These are phyloP conservation scores for Cyclopterus lumpus DNA, from an alignment of 2,797 vertebrate species.

Conservation along the genomic window DNA sequence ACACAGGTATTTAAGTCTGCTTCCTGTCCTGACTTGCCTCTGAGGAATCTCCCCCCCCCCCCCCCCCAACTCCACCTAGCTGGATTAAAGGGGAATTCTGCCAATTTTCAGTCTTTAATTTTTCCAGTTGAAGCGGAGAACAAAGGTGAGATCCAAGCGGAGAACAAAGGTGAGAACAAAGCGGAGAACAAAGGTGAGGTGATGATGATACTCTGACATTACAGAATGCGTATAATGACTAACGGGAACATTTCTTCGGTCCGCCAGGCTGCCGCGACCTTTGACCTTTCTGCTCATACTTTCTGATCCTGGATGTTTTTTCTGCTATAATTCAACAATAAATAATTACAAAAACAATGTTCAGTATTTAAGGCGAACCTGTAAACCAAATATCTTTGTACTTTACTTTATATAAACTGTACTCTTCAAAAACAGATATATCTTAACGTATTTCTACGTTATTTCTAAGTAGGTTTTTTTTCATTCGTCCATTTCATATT, in stretches of 20 bases:
- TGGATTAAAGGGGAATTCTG: slow-evolving; percentile 55
- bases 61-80: slow-evolving; percentile 15
- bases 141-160: neutral
- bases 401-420: neutral
- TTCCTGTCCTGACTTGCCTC: slow-evolving; percentile 64
- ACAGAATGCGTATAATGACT: neutral
- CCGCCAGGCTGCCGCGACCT: neutral
- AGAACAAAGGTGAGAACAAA: no score
- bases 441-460: no score
- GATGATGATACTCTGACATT: neutral
- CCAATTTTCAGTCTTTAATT: slow-evolving; percentile 25
- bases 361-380: neutral
- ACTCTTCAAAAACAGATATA: no score
- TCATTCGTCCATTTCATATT: no score
- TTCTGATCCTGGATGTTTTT: neutral
- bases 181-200: no score
- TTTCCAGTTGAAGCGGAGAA: slow-evolving; percentile 1
- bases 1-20: slow-evolving; percentile 40
- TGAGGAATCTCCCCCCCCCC: slow-evolving; percentile 55
- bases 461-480: no score
- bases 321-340: no score
- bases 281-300: neutral
- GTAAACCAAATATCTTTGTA: no score
- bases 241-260: neutral
- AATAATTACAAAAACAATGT: neutral